phyloP scores from a whole-genome alignment of 2,888 invertebrate species.

The Capitulum mitella region DNA sequence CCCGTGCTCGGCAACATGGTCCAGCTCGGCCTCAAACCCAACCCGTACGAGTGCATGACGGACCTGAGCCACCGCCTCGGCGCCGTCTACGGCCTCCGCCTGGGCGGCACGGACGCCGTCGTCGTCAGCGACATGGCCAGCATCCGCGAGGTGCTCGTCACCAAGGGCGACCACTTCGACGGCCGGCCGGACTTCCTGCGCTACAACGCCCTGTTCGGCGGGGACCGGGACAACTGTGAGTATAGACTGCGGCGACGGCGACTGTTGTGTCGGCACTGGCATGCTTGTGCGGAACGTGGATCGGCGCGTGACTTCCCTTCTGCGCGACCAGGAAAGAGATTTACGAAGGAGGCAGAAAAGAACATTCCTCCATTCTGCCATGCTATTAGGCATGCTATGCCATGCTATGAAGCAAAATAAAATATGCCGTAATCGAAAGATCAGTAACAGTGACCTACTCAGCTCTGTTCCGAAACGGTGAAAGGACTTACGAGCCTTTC shows the following conservation, averaged over 20 bases:
- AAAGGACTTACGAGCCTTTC: too few relatives aligned
- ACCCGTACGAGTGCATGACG: conserved; percentile 35
- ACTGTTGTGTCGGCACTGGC: too few relatives aligned
- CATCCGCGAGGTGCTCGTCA: conserved; percentile 36
- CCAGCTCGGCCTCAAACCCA: conserved; percentile 32
- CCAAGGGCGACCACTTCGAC: conserved; percentile 66
- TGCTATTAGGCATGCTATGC: too few relatives aligned
- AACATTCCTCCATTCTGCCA: too few relatives aligned
- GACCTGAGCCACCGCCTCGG: conserved; percentile 33
- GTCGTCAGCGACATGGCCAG: conserved; percentile 33
- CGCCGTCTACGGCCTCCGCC: conserved; percentile 33
- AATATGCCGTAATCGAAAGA: too few relatives aligned
- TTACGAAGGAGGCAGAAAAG: too few relatives aligned
- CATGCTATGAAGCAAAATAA: too few relatives aligned
- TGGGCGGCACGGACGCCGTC: conserved; percentile 33
- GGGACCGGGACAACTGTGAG: conserved; percentile 41
- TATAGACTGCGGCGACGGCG: not conserved
- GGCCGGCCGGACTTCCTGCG: conserved; percentile 73
- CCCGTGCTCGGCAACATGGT: conserved; percentile 35
- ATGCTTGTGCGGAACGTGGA: too few relatives aligned
- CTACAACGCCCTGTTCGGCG: conserved; percentile 73
- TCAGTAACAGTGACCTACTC: too few relatives aligned
- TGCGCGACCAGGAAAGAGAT: too few relatives aligned
- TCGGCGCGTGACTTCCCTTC: too few relatives aligned
- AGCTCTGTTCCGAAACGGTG: too few relatives aligned